A percentile compares a stretch with the other conserved stretches of the same genome.
phyloP scores from a whole-genome alignment of 2,888 invertebrate species.

The Octonoba sinensis region DNA sequence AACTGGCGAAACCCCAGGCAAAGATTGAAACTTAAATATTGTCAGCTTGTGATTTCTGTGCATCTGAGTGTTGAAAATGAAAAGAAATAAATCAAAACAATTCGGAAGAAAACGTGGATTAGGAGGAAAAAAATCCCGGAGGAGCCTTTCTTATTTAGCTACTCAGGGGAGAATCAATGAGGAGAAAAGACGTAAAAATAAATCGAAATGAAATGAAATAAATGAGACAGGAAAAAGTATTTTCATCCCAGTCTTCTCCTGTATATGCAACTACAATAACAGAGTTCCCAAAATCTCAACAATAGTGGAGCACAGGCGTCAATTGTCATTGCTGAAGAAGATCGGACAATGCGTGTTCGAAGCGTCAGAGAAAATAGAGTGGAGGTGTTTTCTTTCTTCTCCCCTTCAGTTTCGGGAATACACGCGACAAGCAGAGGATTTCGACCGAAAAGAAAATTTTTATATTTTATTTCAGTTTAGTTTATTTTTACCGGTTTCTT shows the following conservation, averaged over 20 bases:
- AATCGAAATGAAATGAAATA: conserved; percentile 41
- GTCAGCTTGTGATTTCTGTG: no score
- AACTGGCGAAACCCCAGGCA: no score
- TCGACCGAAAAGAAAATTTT: conserved; percentile 3
- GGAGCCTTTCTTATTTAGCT: conserved; percentile 22
- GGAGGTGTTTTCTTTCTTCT: conserved; percentile 55
- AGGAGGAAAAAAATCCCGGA: no score
- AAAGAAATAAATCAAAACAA: no score
- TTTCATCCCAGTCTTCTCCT: conserved; percentile 12
- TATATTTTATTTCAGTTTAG: conserved; percentile 11
- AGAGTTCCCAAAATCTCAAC: conserved; percentile 19
- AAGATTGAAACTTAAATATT: no score
- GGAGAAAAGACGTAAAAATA: conserved; percentile 17
- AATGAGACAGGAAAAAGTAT: conserved; percentile 17
- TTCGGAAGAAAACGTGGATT: no score
- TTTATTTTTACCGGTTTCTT: background rate
- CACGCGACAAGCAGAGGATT: conserved; percentile 17
- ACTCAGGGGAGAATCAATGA: conserved; percentile 18
- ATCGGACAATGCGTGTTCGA: conserved; percentile 41
- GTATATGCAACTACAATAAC: conserved; percentile 20
- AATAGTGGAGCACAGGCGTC: conserved; percentile 37
- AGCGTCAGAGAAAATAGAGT: conserved; percentile 46
- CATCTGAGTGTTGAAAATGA: no score
- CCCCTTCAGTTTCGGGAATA: conserved; percentile 2
- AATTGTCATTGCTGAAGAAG: conserved; percentile 46